Evolutionary conservation across 2,113 vertebrate species (phyloP).

Genomic region (Bubalus kerabau): DNA sequence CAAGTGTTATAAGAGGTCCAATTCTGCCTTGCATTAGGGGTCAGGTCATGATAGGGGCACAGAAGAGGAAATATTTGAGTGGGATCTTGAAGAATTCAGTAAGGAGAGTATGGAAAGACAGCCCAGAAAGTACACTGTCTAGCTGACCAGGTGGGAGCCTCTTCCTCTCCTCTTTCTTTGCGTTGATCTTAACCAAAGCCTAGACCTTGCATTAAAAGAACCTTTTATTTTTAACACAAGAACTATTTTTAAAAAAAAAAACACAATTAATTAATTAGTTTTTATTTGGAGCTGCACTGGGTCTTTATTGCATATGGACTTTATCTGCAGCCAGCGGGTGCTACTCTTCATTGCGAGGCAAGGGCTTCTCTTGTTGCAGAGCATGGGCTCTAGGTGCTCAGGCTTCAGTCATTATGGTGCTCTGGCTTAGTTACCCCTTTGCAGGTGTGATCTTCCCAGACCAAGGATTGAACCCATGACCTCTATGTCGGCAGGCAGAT

Average conservation of each 20-base stretch:
- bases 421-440: not conserved
- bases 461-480: not conserved
- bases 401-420: not conserved
- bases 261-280: not conserved
- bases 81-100: not conserved
- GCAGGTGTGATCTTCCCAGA: not conserved
- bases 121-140: not conserved
- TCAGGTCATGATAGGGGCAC: not conserved
- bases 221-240: not conserved
- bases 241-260: not conserved
- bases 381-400: not conserved
- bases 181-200: not conserved
- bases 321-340: accelerated
- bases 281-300: not conserved
- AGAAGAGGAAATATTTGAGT: not conserved
- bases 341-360: not conserved
- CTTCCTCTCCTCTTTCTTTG: not conserved
- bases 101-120: not conserved
- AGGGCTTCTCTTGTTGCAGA: not conserved
- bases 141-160: not conserved
- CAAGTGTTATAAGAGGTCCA: not conserved
- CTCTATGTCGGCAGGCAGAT: not conserved
- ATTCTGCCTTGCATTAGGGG: not conserved
- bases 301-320: not conserved
- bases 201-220: not conserved